Conservation (phyloP, 2,113 vertebrate species). For the Hemicordylus capensis region DNA sequence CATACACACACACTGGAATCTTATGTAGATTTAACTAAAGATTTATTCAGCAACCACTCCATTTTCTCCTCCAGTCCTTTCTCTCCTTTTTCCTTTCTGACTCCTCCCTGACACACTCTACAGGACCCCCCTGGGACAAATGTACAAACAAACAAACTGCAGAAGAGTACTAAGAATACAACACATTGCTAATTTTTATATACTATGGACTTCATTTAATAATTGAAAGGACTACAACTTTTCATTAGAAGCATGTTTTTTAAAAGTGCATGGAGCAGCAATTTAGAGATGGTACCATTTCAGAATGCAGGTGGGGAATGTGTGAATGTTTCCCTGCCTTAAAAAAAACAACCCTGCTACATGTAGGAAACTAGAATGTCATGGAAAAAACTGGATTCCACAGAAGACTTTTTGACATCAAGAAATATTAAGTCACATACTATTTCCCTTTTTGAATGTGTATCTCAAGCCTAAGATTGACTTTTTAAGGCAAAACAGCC, state of each 20-base stretch:
- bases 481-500: background rate
- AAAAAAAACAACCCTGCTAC: background rate
- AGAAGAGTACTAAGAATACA: too few species aligned
- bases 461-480: background rate
- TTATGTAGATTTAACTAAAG: too few species aligned
- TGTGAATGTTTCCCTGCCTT: background rate
- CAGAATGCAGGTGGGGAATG: background rate
- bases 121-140: too few species aligned
- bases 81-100: too few species aligned
- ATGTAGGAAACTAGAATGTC: background rate
- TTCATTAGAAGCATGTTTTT: background rate
- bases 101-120: too few species aligned
- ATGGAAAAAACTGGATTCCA: background rate
- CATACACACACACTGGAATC: too few species aligned
- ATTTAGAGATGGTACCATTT: background rate
- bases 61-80: too few species aligned
- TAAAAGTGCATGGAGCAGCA: background rate
- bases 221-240: conserved; percentile 7
- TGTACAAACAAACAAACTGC: too few species aligned
- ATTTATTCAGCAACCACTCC: too few species aligned
- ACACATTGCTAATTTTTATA: conserved; percentile 1
- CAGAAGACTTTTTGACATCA: background rate
- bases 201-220: conserved; percentile 15
- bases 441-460: background rate
- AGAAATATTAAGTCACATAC: background rate